Evolutionary conservation across 2,797 vertebrate genomes (phyloP).

Genomic region (Sebastes hubbsi): DNA sequence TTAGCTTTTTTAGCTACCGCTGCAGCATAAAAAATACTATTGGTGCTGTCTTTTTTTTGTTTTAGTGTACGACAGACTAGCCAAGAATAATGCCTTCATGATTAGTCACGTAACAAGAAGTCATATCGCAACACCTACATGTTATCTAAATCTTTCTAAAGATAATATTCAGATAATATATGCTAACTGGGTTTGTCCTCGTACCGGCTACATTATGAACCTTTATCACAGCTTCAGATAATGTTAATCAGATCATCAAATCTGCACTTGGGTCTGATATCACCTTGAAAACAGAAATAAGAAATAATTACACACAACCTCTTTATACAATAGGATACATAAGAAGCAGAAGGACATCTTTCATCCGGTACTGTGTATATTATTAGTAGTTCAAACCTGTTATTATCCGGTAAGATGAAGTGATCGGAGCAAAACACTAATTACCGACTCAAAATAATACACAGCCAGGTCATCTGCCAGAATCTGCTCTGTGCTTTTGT

Average conservation of each 20-base stretch:
- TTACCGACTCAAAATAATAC: not conserved
- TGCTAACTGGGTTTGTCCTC: not conserved
- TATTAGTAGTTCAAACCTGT: not conserved
- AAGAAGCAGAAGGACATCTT: not conserved
- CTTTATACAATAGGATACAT: not conserved
- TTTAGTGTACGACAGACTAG: not conserved
- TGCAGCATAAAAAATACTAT: not conserved
- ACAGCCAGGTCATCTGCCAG: not conserved
- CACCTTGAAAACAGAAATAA: not conserved
- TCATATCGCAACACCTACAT: not conserved
- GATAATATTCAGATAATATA: too few species aligned
- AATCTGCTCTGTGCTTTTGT: not conserved
- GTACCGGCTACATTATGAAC: not conserved
- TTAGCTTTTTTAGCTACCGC: not conserved
- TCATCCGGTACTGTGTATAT: not conserved
- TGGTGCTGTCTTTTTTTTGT: not conserved
- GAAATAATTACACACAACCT: not conserved
- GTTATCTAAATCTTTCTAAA: not conserved
- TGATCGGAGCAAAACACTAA: not conserved
- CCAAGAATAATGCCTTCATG: not conserved
- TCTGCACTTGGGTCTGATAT: not conserved
- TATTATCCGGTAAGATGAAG: not conserved
- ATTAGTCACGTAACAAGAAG: not conserved
- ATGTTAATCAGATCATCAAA: not conserved
- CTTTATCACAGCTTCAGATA: not conserved